These are phyloP conservation scores for Chondrilla cf. caribensis DNA, from an alignment of 37 sponge, comb jelly and placozoan genomes.

Conservation along the genomic window DNA sequence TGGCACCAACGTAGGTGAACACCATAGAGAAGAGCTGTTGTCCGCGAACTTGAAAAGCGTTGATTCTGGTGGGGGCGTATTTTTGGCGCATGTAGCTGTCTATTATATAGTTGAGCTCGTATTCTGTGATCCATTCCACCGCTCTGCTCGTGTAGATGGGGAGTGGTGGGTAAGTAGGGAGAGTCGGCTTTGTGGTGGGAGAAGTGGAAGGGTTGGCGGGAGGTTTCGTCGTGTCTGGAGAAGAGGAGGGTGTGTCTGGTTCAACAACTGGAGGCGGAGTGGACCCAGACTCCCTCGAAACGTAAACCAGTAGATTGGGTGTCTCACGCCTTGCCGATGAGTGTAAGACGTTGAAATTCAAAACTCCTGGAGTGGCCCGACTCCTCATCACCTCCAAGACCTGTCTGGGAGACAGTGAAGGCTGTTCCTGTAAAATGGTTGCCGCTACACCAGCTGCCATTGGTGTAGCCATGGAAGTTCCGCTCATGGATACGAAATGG, in stretches of 20 bases:
- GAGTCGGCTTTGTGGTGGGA: not conserved
- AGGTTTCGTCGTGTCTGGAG: not conserved
- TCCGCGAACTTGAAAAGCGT: not conserved
- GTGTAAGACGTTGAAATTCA: slow-evolving; percentile 34
- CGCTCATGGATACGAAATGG: slow-evolving; percentile 30
- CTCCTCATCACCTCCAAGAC: slow-evolving; percentile 29
- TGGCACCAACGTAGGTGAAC: not conserved
- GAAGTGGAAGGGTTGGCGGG: not conserved
- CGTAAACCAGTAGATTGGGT: slow-evolving; percentile 5
- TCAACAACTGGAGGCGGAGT: no score
- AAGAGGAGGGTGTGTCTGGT: no score
- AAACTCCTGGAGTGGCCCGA: slow-evolving; percentile 14
- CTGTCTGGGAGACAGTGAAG: slow-evolving; percentile 42
- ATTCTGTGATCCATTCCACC: not conserved
- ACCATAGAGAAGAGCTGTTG: not conserved
- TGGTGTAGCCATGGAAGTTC: slow-evolving; percentile 70
- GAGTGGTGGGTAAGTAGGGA: not conserved
- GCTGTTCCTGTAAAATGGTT: slow-evolving; percentile 29
- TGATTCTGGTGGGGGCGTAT: not conserved
- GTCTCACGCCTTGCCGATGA: not conserved
- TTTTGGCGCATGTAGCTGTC: not conserved
- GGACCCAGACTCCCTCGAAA: no score
- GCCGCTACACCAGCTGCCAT: slow-evolving; percentile 65
- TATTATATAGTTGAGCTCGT: not conserved
- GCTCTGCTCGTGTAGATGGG: not conserved